These are phyloP conservation scores for Trididemnum miniatum DNA, from an alignment of 23 tunicate species.

Conservation along the genomic window DNA sequence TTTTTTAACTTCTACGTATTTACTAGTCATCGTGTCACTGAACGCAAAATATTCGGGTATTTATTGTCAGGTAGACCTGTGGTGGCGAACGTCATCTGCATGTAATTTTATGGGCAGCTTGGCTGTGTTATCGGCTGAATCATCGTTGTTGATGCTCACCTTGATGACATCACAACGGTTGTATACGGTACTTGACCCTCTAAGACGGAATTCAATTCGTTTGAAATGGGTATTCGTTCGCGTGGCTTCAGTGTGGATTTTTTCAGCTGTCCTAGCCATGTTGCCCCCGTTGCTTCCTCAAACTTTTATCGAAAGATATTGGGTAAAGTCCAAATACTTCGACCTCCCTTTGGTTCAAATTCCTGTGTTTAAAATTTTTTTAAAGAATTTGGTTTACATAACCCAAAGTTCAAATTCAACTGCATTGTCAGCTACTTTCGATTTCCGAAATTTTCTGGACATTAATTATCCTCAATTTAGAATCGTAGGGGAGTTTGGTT, in stretches of 20 bases:
- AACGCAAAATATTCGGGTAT: constrained; percentile 25
- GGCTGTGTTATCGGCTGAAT: constrained; percentile 45
- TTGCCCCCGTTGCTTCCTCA: constrained; percentile 13
- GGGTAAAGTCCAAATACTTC: constrained; percentile 44
- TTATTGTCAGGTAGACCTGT: constrained; percentile 44
- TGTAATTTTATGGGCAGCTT: constrained; percentile 52
- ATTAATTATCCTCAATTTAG: constrained; percentile 17
- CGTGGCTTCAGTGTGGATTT: constrained; percentile 26
- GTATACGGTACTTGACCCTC: constrained; percentile 29
- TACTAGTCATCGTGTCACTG: constrained; percentile 45
- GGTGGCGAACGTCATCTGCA: constrained; percentile 45
- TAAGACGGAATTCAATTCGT: neutral
- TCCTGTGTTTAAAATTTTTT: neutral
- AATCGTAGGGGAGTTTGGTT: constrained; percentile 40
- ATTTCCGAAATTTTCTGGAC: constrained; percentile 6
- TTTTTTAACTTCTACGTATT: constrained; percentile 54
- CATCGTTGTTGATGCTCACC: constrained; percentile 54
- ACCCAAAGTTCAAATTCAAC: constrained; percentile 18
- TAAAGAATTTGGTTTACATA: constrained; percentile 12
- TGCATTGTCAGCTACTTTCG: neutral
- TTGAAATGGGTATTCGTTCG: constrained; percentile 21
- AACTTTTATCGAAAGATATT: constrained; percentile 45
- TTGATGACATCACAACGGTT: constrained; percentile 47
- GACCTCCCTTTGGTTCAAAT: constrained; percentile 19
- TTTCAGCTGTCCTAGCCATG: constrained; percentile 38